A percentile compares a stretch with the other conserved stretches of the same genome.
Evolutionary conservation across 2,888 invertebrate genomes (phyloP).

Genomic region (Sphecodes monilicornis): DNA sequence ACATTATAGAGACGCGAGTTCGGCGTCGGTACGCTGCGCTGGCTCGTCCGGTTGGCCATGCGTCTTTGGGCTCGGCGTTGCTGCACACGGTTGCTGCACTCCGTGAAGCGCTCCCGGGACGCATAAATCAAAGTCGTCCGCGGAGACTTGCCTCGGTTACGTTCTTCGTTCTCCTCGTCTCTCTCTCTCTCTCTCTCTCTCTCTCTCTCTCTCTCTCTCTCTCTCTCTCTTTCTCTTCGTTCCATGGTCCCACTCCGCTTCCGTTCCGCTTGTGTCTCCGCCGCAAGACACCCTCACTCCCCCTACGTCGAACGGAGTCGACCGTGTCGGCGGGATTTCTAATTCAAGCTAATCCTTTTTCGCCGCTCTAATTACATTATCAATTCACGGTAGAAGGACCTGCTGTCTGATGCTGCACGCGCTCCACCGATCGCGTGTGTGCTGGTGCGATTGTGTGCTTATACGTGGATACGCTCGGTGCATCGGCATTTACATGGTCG

Average conservation of each 20-base stretch:
- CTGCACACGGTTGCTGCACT: constrained; percentile 68
- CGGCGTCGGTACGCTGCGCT: constrained; percentile 55
- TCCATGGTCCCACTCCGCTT: constrained; percentile 7
- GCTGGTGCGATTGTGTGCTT: constrained; percentile 23
- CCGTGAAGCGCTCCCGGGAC: constrained; percentile 78
- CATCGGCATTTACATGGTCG: constrained; percentile 70
- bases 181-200: not conserved
- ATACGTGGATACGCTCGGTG: constrained; percentile 47
- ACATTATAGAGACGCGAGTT: constrained; percentile 70
- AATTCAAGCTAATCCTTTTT: constrained; percentile 80
- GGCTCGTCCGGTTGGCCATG: constrained; percentile 67
- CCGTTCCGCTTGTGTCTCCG: constrained; percentile 12
- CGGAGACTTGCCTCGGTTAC: constrained; percentile 73
- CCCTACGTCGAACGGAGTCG: constrained; percentile 16
- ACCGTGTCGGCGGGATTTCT: constrained; percentile 75
- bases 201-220: not conserved
- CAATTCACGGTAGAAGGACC: constrained; percentile 73
- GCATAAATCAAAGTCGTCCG: constrained; percentile 81
- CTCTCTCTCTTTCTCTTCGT: not conserved
- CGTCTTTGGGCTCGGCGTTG: constrained; percentile 72
- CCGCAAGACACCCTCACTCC: constrained; percentile 15
- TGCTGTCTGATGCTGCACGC: constrained; percentile 25
- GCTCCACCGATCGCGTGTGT: not conserved
- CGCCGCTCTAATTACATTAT: constrained; percentile 79
- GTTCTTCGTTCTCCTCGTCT: constrained; percentile 40